These are phyloP conservation scores for Phasia obesa DNA, from an alignment of 2,888 invertebrate genomes.

Conservation along the genomic window DNA sequence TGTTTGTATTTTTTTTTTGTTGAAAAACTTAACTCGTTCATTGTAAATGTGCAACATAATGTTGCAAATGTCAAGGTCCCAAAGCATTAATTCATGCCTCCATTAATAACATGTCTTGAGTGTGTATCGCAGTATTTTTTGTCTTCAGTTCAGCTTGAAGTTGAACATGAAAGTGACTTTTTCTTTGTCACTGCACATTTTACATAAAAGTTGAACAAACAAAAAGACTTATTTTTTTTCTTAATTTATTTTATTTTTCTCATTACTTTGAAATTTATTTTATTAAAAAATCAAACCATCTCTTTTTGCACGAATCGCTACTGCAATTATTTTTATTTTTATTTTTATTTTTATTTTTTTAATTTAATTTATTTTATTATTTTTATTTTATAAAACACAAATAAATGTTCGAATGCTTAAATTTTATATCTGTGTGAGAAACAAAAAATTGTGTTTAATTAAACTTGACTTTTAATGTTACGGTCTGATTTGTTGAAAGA, in stretches of 20 bases:
- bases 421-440: neutral
- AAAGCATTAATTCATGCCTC: constrained; percentile 48
- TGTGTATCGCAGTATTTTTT: constrained; percentile 17
- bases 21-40: constrained; percentile 9
- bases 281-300: constrained; percentile 41
- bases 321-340: constrained; percentile 37
- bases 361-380: neutral
- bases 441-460: constrained; percentile 6
- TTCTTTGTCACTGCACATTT: constrained; percentile 54
- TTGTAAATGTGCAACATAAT: constrained; percentile 53
- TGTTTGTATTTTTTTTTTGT: neutral
- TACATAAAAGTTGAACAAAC: neutral
- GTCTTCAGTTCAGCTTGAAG: constrained; percentile 17
- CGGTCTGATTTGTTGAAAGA: constrained; percentile 1
- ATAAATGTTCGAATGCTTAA: neutral
- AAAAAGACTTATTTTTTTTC: neutral
- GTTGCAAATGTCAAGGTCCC: constrained; percentile 71
- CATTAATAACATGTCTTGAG: constrained; percentile 43
- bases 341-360: constrained; percentile 1
- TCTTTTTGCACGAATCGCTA: constrained; percentile 32
- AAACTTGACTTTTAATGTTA: constrained; percentile 33
- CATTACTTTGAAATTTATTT: constrained; percentile 26
- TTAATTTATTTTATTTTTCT: neutral
- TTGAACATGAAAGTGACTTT: constrained; percentile 62
- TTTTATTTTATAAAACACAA: neutral